Percentiles rank a stretch among this genome's conserved stretches.
Evolutionary conservation across 35 echinoderm and acorn worm species (phyloP).

Genomic region (Patiria miniata): DNA sequence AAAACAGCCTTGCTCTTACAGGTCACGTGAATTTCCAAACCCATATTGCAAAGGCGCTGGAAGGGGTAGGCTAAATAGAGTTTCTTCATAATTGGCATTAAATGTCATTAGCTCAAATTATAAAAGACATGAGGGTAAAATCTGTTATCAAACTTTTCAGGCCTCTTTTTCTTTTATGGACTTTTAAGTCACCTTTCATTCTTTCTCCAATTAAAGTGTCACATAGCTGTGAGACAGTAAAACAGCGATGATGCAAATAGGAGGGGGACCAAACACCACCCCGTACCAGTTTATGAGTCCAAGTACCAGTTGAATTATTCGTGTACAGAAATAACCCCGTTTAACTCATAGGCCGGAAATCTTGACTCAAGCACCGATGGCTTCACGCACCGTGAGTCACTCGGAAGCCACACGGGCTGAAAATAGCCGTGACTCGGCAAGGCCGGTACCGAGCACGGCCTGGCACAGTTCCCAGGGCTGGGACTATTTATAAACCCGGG

Average conservation of each 20-base stretch:
- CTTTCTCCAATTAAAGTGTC: too few relatives aligned
- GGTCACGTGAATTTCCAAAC: too few relatives aligned
- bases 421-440: background rate
- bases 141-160: background rate
- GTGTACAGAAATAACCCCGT: background rate
- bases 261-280: too few relatives aligned
- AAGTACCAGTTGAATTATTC: too few relatives aligned
- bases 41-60: too few relatives aligned
- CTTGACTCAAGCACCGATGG: background rate
- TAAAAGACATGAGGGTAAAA: background rate
- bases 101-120: background rate
- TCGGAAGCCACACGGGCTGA: background rate
- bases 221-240: too few relatives aligned
- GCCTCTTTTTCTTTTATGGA: background rate
- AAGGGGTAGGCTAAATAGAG: too few relatives aligned
- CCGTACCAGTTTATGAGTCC: too few relatives aligned
- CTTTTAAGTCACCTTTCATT: too few relatives aligned
- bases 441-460: background rate
- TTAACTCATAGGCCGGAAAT: background rate
- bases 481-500: background rate
- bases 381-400: background rate
- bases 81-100: background rate
- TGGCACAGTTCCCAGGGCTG: background rate
- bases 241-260: too few relatives aligned
- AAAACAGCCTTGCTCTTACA: too few relatives aligned